Percentiles rank a stretch among this genome's conserved stretches.
phyloP scores from a whole-genome alignment of 2,888 invertebrate genomes.

The Oscheius sp. region DNA sequence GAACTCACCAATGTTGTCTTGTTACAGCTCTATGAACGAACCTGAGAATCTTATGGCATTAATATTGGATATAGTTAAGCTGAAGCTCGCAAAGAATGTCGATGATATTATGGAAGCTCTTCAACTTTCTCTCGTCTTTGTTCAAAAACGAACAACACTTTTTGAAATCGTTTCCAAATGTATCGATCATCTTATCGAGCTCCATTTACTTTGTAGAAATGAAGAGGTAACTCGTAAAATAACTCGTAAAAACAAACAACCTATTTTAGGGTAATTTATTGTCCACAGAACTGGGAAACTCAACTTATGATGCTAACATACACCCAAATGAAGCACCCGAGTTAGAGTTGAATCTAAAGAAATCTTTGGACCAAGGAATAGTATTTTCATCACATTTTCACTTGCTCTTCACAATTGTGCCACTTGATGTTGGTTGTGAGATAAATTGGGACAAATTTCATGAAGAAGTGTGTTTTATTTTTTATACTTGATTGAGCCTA shows the following conservation, averaged over 20 bases:
- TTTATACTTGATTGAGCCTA: slow-evolving; percentile 65
- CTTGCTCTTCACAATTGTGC: slow-evolving; percentile 86
- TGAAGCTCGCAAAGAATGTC: slow-evolving; percentile 46
- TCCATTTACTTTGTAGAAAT: too few species aligned
- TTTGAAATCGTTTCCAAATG: too few species aligned
- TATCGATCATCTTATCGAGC: too few species aligned
- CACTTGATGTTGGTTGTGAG: slow-evolving; percentile 76
- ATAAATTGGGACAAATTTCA: slow-evolving; percentile 63
- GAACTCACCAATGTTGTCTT: slow-evolving; percentile 46
- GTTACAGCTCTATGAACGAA: slow-evolving; percentile 44
- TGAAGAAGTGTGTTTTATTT: slow-evolving; percentile 38
- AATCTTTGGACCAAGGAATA: slow-evolving; percentile 72
- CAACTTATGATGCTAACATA: slow-evolving; percentile 87
- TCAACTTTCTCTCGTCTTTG: too few species aligned
- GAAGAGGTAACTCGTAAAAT: too few species aligned
- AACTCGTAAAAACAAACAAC: background rate
- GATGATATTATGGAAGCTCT: slow-evolving; percentile 44
- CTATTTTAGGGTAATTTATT: slow-evolving; percentile 19
- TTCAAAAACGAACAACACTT: too few species aligned
- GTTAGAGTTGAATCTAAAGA: background rate
- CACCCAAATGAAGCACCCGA: slow-evolving; percentile 74
- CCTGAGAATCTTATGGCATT: slow-evolving; percentile 48
- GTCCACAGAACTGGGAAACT: slow-evolving; percentile 77
- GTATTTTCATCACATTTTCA: slow-evolving; percentile 85
- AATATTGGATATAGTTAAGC: slow-evolving; percentile 53